phyloP scores from a whole-genome alignment of 1,140 invertebrate genomes.

The Spodoptera litura region DNA sequence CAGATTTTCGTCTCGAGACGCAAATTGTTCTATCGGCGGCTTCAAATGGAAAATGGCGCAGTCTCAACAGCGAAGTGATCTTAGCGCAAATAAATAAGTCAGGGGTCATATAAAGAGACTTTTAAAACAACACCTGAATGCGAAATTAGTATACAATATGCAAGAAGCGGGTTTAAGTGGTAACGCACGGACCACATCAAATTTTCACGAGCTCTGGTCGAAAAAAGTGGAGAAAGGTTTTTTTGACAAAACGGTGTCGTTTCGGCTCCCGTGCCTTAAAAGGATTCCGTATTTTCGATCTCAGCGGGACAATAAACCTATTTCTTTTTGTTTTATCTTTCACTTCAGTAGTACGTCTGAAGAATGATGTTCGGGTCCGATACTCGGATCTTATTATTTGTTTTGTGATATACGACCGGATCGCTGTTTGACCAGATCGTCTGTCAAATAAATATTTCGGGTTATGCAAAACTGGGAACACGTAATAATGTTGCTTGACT shows the following conservation, averaged over 20 bases:
- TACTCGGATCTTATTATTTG: conserved; percentile 49
- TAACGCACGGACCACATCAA: conserved; percentile 54
- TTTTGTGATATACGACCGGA: conserved; percentile 46
- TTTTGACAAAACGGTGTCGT: conserved; percentile 59
- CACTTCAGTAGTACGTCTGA: conserved; percentile 50
- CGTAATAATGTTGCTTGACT: too few species aligned
- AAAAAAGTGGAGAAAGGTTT: conserved; percentile 52
- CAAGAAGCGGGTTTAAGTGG: conserved; percentile 50
- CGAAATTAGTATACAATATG: conserved; percentile 49
- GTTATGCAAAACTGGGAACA: conserved; percentile 15
- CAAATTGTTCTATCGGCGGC: conserved; percentile 11
- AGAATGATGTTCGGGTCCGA: conserved; percentile 50
- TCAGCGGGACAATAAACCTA: conserved; percentile 61
- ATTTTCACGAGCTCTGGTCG: conserved; percentile 52
- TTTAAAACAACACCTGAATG: conserved; percentile 42
- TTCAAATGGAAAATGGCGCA: conserved; percentile 11
- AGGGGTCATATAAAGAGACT: conserved; percentile 20
- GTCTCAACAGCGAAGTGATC: conserved; percentile 6
- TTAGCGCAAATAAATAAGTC: conserved; percentile 33
- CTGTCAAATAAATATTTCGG: conserved; percentile 36
- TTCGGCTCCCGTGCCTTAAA: conserved; percentile 52
- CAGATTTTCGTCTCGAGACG: conserved; percentile 14
- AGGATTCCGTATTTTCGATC: conserved; percentile 61
- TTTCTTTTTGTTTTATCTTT: conserved; percentile 61
- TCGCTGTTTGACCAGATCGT: conserved; percentile 30